These are phyloP conservation scores for Ectropis grisescens DNA, from an alignment of 1,140 invertebrate genomes.

Conservation along the genomic window DNA sequence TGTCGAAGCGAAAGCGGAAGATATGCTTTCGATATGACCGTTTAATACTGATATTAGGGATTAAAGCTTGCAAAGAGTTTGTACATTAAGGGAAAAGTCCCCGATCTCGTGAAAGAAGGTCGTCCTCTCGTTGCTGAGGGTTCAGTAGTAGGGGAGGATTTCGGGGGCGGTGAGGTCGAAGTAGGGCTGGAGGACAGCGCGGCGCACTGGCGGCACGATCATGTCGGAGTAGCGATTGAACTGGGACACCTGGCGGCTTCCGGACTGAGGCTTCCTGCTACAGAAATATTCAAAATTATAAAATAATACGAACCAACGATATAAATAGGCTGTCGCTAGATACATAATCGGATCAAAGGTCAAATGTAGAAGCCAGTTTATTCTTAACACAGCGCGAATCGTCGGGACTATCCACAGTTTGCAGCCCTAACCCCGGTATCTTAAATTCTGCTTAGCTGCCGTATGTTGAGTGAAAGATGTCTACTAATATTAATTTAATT, in stretches of 20 bases:
- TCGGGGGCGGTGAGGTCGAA: slow-evolving; percentile 42
- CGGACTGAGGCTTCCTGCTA: slow-evolving; percentile 44
- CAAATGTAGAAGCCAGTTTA: too few species aligned
- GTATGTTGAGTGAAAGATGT: not conserved
- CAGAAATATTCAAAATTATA: not conserved
- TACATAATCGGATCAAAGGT: too few species aligned
- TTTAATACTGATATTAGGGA: slow-evolving; percentile 36
- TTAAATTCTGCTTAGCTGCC: not conserved
- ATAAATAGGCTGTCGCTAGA: too few species aligned
- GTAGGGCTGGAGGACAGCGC: slow-evolving; percentile 44
- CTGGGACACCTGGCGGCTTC: slow-evolving; percentile 51
- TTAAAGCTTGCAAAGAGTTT: slow-evolving; percentile 41
- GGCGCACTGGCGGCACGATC: slow-evolving; percentile 45
- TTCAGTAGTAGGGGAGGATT: slow-evolving; percentile 48
- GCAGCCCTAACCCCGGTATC: not conserved
- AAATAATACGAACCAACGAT: not conserved
- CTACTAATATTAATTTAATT: too few species aligned
- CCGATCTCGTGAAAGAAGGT: slow-evolving; percentile 27
- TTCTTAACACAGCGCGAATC: too few species aligned
- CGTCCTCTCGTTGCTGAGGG: slow-evolving; percentile 14
- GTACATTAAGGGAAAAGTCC: slow-evolving; percentile 25
- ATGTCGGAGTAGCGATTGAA: slow-evolving; percentile 61
- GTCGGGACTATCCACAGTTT: not conserved
- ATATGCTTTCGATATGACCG: slow-evolving; percentile 58
- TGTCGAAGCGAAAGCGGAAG: slow-evolving; percentile 36